Percentiles rank a stretch among this genome's conserved stretches.
phyloP scores from a whole-genome alignment of 2,113 vertebrate genomes.

The Leptobrachium leishanense region DNA sequence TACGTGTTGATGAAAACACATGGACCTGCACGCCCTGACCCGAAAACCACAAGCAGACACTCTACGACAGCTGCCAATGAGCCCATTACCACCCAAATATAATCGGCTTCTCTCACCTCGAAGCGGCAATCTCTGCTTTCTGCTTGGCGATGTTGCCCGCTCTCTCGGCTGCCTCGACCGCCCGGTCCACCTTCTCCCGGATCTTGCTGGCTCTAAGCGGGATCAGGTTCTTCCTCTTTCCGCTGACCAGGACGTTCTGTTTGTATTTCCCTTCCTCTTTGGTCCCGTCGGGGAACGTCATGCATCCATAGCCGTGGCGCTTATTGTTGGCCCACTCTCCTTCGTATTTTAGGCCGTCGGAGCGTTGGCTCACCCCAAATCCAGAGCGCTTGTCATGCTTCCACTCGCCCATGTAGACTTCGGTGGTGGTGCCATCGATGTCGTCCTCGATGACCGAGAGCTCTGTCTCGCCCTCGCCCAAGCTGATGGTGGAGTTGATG shows the following conservation, averaged over 20 bases:
- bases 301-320: constrained; percentile 93
- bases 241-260: constrained; percentile 91
- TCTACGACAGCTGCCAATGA: no score
- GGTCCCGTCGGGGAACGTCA: constrained; percentile 93
- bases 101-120: constrained; percentile 73
- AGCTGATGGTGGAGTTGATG: constrained; percentile 92
- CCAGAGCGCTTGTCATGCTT: constrained; percentile 89
- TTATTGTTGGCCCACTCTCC: constrained; percentile 94
- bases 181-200: constrained; percentile 96
- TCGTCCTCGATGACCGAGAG: constrained; percentile 80
- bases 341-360: constrained; percentile 88
- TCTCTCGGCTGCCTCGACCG: constrained; percentile 86
- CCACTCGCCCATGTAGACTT: constrained; percentile 94
- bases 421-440: constrained; percentile 93
- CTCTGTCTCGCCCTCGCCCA: constrained; percentile 88
- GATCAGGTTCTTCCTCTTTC: constrained; percentile 96
- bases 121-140: constrained; percentile 94
- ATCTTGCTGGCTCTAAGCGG: constrained; percentile 94
- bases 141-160: constrained; percentile 92
- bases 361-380: constrained; percentile 90
- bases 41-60: no score
- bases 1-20: no score
- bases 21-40: no score
- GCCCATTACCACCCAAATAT: neutral
- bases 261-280: constrained; percentile 99